phyloP scores from a whole-genome alignment of 1,140 invertebrate genomes.

The Dendroctonus ponderosae region DNA sequence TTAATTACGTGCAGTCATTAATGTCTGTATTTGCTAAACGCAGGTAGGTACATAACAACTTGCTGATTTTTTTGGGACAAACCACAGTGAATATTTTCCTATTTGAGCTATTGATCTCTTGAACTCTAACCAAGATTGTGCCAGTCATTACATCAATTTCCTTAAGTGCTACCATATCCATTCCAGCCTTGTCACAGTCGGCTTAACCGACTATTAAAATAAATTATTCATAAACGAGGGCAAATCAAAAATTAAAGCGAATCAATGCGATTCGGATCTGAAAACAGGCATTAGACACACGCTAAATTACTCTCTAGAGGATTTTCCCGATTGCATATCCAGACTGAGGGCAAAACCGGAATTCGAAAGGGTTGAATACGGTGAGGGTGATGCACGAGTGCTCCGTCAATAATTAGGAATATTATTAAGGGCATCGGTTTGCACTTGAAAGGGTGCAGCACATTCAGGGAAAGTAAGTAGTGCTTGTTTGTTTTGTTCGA shows the following conservation, averaged over 20 bases:
- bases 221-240: constrained; percentile 26
- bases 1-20: too few species aligned
- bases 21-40: too few species aligned
- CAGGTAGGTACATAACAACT: too few species aligned
- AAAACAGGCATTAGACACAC: constrained; percentile 33
- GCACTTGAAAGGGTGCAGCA: constrained; percentile 6
- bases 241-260: constrained; percentile 31
- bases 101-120: too few species aligned
- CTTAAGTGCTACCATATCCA: constrained; percentile 7
- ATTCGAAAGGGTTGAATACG: constrained; percentile 25
- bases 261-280: constrained; percentile 29
- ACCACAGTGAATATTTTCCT: too few species aligned
- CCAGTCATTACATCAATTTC: constrained; percentile 1
- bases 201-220: constrained; percentile 20
- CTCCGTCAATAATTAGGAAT: constrained; percentile 28
- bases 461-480: background rate
- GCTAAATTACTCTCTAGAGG: constrained; percentile 34
- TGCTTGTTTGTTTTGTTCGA: too few species aligned
- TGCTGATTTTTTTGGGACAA: too few species aligned
- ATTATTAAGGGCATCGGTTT: constrained; percentile 15
- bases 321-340: constrained; percentile 15
- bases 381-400: constrained; percentile 14
- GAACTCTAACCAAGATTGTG: too few species aligned
- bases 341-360: constrained; percentile 1
- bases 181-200: constrained; percentile 1